Evolutionary conservation across 2,113 vertebrate genomes (phyloP).

Genomic region (Dascyllus trimaculatus): DNA sequence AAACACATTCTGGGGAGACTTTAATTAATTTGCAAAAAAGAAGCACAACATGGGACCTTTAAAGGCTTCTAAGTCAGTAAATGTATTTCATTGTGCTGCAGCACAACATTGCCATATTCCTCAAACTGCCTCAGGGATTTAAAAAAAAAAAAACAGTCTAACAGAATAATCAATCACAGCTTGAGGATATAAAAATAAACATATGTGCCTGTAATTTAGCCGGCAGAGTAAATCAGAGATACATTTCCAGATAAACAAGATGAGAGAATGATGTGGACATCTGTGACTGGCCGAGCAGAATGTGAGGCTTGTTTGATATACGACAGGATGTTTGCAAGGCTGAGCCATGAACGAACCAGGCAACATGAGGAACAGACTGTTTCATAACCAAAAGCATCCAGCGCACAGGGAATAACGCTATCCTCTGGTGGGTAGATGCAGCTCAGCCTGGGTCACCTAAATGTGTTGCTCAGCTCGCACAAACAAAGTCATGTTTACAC

Average conservation of each 20-base stretch:
- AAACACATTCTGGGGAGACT: too few relatives aligned
- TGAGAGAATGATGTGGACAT: constrained; percentile 53
- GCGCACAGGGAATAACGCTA: constrained; percentile 9
- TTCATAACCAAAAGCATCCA: constrained; percentile 66
- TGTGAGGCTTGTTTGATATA: constrained; percentile 56
- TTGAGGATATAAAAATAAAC: constrained; percentile 67
- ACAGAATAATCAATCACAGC: constrained; percentile 65
- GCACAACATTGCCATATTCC: constrained; percentile 6
- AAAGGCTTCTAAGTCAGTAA: constrained; percentile 10
- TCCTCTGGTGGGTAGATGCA: constrained; percentile 19
- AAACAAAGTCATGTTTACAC: constrained; percentile 48
- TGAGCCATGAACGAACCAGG: constrained; percentile 51
- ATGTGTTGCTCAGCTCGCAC: constrained; percentile 4
- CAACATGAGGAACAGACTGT: constrained; percentile 49
- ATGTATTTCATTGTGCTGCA: constrained; percentile 8
- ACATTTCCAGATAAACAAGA: constrained; percentile 68
- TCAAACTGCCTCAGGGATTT: constrained; percentile 29
- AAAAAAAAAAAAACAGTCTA: constrained; percentile 2
- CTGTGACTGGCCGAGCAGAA: constrained; percentile 42
- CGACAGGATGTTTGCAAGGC: constrained; percentile 62
- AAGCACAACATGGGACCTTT: too few relatives aligned
- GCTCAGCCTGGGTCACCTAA: constrained; percentile 20
- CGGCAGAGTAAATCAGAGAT: constrained; percentile 53
- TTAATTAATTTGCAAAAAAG: too few relatives aligned
- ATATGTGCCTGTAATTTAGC: constrained; percentile 53